Evolutionary conservation across 2,888 invertebrate species (phyloP), one percentile per base, ranked within the genome.

Genomic region (Parnassius orleans): DNA sequence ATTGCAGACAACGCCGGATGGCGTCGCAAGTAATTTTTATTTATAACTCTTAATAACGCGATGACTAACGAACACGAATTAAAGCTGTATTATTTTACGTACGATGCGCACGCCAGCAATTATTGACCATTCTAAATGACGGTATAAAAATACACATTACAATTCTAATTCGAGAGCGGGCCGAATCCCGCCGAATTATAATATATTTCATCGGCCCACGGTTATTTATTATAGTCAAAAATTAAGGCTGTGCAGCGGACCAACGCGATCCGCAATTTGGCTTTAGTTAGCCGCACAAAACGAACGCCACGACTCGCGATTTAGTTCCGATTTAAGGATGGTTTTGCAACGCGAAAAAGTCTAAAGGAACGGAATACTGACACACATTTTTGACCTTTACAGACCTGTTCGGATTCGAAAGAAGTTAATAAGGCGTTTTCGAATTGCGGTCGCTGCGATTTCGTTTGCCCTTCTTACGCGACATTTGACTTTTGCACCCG

Each of bases 121-220:
- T 85, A 86, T 79, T 74, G 68, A 72, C 73, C 74, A 77, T 77
- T 80, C 75, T 77, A 81, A 76, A 85, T 84, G 80, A 84, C 81
- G 80, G 79, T 75, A 76, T 81, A 81, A 80, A 77, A 79, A 81
- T 81, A 82, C 76, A 73, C 79, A 82, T 83, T 84, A 84, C 75
- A 74, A 75, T 75, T 81, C 77, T 81, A 82, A 83, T 83, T 81
- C 78, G 76, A 76, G 76, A 64, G 61, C 61, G 43, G 65, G 60
- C 60, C 62, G 56, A 63, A 60, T 54, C 51, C 56, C 54, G 60
- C 53, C 54, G 58, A 53, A 74, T 74, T 73, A 75, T 74, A 72
- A 72, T 75, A 79, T 78, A 68, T 69, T 68, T 65, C 63, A 62
- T 64, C 57, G 61, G 61, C 63, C 61, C 59, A 60, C 57, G 63